Conservation (phyloP, 2,113 vertebrate genomes). For the Psettodes erumei region DNA sequence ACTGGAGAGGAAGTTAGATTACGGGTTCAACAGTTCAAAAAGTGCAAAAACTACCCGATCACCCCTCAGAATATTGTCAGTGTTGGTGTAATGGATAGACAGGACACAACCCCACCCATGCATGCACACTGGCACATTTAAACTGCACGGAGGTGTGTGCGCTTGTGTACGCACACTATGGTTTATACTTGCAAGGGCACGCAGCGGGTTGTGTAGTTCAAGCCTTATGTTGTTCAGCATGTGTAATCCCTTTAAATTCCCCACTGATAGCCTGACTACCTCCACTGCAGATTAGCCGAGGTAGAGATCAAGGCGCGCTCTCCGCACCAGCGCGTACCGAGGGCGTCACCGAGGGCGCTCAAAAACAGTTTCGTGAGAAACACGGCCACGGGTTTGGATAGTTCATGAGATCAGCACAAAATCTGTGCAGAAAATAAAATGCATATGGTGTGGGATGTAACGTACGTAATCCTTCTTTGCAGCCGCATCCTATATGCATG, state of each 20-base stretch:
- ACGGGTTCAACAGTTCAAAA: neutral
- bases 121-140: neutral
- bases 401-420: neutral
- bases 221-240: slow-evolving; percentile 76
- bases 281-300: slow-evolving; percentile 83
- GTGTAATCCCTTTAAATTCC: slow-evolving; percentile 82
- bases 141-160: neutral
- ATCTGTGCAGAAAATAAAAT: slow-evolving; percentile 9
- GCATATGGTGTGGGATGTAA: slow-evolving; percentile 17
- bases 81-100: neutral
- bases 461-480: slow-evolving; percentile 21
- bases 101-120: neutral
- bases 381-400: slow-evolving; percentile 13
- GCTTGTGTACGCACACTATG: neutral
- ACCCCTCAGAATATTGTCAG: neutral
- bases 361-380: slow-evolving; percentile 14
- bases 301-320: slow-evolving; percentile 57
- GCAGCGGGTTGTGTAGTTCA: slow-evolving; percentile 40
- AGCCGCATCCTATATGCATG: neutral
- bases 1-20: too few species aligned
- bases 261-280: slow-evolving; percentile 81
- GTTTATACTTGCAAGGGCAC: slow-evolving; percentile 3
- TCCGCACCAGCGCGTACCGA: slow-evolving; percentile 22
- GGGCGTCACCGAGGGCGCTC: slow-evolving; percentile 7
- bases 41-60: neutral